Percentiles rank a stretch among this genome's conserved stretches.
phyloP scores from a whole-genome alignment of 2,113 vertebrate species.

The Larimichthys crocea region DNA sequence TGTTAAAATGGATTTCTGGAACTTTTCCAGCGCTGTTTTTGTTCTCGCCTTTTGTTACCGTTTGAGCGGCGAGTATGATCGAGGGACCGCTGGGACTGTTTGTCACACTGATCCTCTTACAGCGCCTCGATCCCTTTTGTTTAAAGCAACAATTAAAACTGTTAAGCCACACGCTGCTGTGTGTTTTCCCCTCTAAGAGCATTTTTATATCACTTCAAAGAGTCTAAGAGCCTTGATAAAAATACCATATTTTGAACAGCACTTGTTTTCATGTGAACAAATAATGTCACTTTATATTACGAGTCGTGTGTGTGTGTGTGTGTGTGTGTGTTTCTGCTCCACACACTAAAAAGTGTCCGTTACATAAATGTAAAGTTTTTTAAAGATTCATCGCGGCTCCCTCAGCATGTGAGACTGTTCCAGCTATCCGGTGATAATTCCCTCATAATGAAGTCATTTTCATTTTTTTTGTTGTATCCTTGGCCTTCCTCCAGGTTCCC shows the following conservation, averaged over 20 bases:
- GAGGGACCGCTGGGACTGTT: conserved; percentile 69
- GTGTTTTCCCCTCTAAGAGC: conserved; percentile 51
- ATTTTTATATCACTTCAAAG: conserved; percentile 69
- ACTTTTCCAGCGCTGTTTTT: conserved; percentile 73
- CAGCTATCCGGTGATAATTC: conserved; percentile 66
- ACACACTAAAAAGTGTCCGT: not conserved
- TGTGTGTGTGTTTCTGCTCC: not conserved
- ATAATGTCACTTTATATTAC: conserved; percentile 58
- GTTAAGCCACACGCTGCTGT: conserved; percentile 66
- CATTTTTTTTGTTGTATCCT: conserved; percentile 71
- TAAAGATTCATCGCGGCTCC: conserved; percentile 29
- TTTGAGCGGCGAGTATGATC: conserved; percentile 66
- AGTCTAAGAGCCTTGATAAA: conserved; percentile 66
- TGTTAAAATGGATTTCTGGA: conserved; percentile 75
- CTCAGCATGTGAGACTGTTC: conserved; percentile 29
- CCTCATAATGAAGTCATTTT: conserved; percentile 83
- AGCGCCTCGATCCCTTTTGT: conserved; percentile 67
- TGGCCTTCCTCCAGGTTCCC: conserved; percentile 79
- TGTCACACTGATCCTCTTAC: conserved; percentile 77
- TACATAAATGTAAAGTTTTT: conserved; percentile 24
- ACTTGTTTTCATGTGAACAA: conserved; percentile 58
- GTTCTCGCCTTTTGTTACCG: conserved; percentile 64
- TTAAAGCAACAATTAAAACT: conserved; percentile 79
- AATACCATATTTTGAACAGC: conserved; percentile 55
- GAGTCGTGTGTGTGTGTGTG: no score